Base-by-base conservation (phyloP, 2,797 vertebrate species). In the Lophotriccus pileatus region DNA sequence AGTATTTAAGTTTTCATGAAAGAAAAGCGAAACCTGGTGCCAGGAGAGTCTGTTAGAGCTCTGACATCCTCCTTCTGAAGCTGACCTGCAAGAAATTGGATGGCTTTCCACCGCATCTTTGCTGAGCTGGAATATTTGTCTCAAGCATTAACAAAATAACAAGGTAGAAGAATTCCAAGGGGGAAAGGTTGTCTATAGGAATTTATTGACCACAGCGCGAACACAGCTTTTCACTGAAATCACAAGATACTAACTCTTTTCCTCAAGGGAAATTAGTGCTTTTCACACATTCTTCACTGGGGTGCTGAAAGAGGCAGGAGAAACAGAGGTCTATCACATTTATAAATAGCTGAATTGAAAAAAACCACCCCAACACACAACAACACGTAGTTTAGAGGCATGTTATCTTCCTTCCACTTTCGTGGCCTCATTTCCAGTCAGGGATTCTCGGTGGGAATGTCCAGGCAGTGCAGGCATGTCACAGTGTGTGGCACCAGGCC, bases 211-310 rank as follows among this genome's bases (percentile, higher is more conserved):
- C 85, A 63, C 34, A 41, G 50, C 73, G 93, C 0, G 8, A 93
- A 90, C 83, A 79, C 28, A 83, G 39, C 70, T 94, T 91, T 94
- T 76, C 69, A 84, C 83, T 88, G 90, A 86, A 95, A 90, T 90
- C 93, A 84, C 87, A 86, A 90, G 91, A 87, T 76, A 93, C 50
- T 74, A 74, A 69, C 66, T 90, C 62, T 84, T 90, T 84, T 81
- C 80, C 94, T 94, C 94, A 34, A 86, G 90, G 93, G 94, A 94
- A 96, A 95, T 96, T 75, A 94, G 85, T 95, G 90, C 90, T 96
- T 96, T 96, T 96, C 94, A 81, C 96, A 94, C 96, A 49, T 91
- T 75, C 85, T 82, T 88, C 74, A 59, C 59, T 82, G 85, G 91
- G 85, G 66, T 93, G 85, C 66, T 86, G 93, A 94, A 93, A 95